Evolutionary conservation across 92 coral and sea anemone genomes (phyloP), one percentile per base, ranked within the genome.

Genomic region (Diadumene lineata): DNA sequence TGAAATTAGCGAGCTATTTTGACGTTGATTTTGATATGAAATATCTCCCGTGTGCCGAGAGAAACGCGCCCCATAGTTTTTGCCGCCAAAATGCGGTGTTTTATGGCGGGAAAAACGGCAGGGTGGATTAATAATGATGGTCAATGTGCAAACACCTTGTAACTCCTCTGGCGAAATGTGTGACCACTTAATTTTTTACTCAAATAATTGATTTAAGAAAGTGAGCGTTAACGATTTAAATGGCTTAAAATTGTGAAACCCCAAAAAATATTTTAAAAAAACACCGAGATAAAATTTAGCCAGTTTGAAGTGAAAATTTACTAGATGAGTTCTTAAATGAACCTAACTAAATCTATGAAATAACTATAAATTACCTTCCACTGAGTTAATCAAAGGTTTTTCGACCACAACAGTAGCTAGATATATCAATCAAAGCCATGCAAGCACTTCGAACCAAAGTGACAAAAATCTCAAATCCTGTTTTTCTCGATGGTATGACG

Each of bases 401-500:
- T 60, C 22, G 65, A 6, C 31, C 22, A 60, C 7, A 7, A 60
- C 29, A 60, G n/a, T 53, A 15, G 23, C 26, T 2, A 8, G n/a
- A 32, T 22, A 26, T 60, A 60, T 26, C 65, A 60, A 60, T 23
- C 65, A 53, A 21, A 53, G 58, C 27, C 4, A 29, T 4, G 48
- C 68, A 19, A 21, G 10, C 55, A 51, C 66, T 56, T 70, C 34
- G 0, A 19, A 15, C 66, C 10, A 38, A n/a, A 70, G 75, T 56
- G 77, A 56, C 77, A 72, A 43, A 72, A 72, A 72, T 72, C 77
- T 72, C 77, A 50, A 62, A 60, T 51, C 25, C 64, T 58, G 31
- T 53, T 53, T 70, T 55, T 70, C 21, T 51, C 56, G 50, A 60
- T 72, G n/a, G 64, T 43, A 55, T 78, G 82, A 78, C 82, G 82